Base-by-base conservation (phyloP, 1,140 invertebrate genomes). In the Bactericera cockerelli region DNA sequence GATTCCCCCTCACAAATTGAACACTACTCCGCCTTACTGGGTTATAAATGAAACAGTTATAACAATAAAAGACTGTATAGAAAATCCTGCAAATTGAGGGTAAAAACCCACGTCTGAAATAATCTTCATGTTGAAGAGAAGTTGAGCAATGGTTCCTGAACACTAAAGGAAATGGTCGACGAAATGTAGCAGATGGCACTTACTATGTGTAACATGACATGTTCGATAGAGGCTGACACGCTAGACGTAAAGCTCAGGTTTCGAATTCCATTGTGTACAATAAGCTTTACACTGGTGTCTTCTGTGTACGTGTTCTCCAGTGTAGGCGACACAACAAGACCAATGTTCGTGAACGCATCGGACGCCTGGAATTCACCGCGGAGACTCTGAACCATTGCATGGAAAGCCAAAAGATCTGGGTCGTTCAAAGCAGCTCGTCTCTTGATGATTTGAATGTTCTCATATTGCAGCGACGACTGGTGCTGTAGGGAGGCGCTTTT, bases 231-330 rank as follows among this genome's bases (percentile, higher is more conserved):
- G n/a, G 42, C 22, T 16, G 42, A 49, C 22, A 49, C 42, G 22
- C 42, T 49, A 3, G 42, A 49, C 4, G 42, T 49, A n/a, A 49
- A 49, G 22, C 19, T 49, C 22, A 49, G 19, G 22, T 49, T 49
- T n/a, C 42, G n/a, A 49, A 49, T 19, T 10, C 22, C 19, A n/a
- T 49, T 49, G 73, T 87, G 78, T 58, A 93, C 86, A 65, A 87
- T 77, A 57, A 94, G 74, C 74, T 93, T 91, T 59, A 93, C 84
- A 69, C 87, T 91, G 11, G 86, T 85, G 61, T 82, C 84, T 62
- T 83, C 77, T 39, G 80, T 77, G 69, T 85, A 86, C 61, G 79
- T 76, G 68, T 80, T 87, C 63, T 87, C 83, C 60, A 90, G 82
- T 67, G 85, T 82, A 1, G 87, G 81, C 65, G 88, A 89, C 55